Evolutionary conservation across 1,140 invertebrate species (phyloP).

Genomic region (Matsumurasca onukii): DNA sequence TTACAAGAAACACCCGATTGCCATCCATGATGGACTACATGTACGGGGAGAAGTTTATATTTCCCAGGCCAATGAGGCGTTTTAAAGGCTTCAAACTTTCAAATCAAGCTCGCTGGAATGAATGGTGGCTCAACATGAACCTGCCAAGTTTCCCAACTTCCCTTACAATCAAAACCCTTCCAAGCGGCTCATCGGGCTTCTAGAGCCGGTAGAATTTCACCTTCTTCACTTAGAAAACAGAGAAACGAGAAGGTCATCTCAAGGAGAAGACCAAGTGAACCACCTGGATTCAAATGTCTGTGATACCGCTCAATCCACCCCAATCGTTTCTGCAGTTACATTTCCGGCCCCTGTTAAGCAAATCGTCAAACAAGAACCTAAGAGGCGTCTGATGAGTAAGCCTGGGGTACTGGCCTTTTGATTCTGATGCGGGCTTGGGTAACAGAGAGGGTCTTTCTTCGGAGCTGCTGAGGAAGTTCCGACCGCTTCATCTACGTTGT

Average conservation of each 20-base stretch:
- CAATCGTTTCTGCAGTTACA: slow-evolving; percentile 12
- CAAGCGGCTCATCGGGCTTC: not conserved
- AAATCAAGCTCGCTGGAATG: no score
- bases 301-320: slow-evolving; percentile 14
- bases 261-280: not conserved
- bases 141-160: slow-evolving; percentile 12
- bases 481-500: slow-evolving; percentile 50
- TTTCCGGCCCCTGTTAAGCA: slow-evolving; percentile 8
- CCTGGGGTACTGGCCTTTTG: slow-evolving; percentile 1
- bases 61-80: no score
- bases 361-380: slow-evolving; percentile 10
- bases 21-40: no score
- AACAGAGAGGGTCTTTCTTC: slow-evolving; percentile 25
- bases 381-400: slow-evolving; percentile 7
- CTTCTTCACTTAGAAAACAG: slow-evolving; percentile 24
- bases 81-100: no score
- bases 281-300: not conserved
- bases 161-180: not conserved
- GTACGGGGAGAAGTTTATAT: no score
- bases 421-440: slow-evolving; percentile 15
- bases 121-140: no score
- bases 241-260: slow-evolving; percentile 1
- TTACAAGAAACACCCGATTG: no score
- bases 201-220: slow-evolving; percentile 29
- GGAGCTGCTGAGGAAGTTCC: slow-evolving; percentile 28